Conservation (phyloP, 1,140 invertebrate genomes). For the Diachasma alloeum region DNA sequence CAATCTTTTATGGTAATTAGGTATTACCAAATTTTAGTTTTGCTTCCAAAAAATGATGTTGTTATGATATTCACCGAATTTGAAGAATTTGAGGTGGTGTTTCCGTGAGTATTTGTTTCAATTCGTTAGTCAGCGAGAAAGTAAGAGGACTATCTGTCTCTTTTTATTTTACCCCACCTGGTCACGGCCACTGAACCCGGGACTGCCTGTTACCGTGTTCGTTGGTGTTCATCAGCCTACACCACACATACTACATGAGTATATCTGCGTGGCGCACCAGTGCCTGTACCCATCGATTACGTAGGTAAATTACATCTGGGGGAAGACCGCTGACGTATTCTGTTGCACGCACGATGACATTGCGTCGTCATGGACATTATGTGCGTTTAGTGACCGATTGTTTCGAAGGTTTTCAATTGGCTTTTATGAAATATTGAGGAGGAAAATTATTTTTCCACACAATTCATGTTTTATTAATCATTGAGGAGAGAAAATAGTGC, state of each 20-base stretch:
- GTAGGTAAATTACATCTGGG: not conserved
- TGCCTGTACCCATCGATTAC: not conserved
- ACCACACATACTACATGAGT: not conserved
- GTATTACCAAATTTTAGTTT: not conserved
- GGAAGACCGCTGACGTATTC: not conserved
- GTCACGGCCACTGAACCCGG: conserved; percentile 46
- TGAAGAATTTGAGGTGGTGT: not conserved
- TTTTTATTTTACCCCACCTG: conserved; percentile 16
- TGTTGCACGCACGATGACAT: not conserved
- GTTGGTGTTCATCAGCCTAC: conserved; percentile 9
- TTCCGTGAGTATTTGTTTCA: conserved; percentile 20
- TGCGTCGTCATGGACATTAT: not conserved
- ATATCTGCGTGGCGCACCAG: not conserved
- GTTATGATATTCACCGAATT: not conserved
- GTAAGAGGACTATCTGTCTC: conserved; percentile 38
- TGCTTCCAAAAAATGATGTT: not conserved
- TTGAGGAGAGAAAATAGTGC: not conserved
- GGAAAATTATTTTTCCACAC: no score
- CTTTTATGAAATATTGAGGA: no score
- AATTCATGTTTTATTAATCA: no score
- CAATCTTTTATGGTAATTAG: not conserved
- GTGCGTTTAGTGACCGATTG: not conserved
- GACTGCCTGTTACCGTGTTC: conserved; percentile 37
- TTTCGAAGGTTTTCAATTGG: no score
- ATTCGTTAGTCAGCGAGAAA: conserved; percentile 41